phyloP scores from a whole-genome alignment of 2,113 vertebrate species.

The Crypturellus undulatus region DNA sequence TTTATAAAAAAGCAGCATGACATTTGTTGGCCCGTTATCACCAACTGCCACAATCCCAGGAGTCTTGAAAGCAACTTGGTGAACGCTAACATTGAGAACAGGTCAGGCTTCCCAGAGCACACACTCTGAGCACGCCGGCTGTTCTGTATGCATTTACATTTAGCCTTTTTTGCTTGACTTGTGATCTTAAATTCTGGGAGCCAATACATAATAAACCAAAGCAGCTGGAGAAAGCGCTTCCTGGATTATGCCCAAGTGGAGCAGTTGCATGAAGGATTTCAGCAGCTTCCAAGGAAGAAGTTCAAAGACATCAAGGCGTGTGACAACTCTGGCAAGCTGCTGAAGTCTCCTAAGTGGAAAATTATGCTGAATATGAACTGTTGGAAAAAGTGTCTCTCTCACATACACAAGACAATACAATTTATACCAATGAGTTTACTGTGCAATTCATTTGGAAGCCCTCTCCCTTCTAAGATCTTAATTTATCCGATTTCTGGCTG shows the following conservation, averaged over 20 bases:
- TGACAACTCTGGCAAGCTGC: conserved; percentile 70
- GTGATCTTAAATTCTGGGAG: conserved; percentile 63
- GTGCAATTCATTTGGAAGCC: background rate
- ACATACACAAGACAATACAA: conserved; percentile 26
- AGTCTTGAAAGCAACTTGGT: background rate
- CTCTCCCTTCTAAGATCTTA: background rate
- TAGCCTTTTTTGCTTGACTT: conserved; percentile 57
- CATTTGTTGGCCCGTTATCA: conserved; percentile 31
- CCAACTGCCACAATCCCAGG: background rate
- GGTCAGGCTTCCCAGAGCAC: conserved; percentile 35
- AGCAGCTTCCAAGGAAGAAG: conserved; percentile 72
- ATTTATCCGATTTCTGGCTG: background rate
- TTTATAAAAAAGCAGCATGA: conserved; percentile 29
- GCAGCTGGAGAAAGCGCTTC: conserved; percentile 72
- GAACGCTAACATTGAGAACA: background rate
- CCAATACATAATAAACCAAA: conserved; percentile 67
- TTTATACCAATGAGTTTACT: background rate
- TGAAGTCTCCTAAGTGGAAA: conserved; percentile 57
- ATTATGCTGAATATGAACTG: conserved; percentile 53
- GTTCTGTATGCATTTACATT: conserved; percentile 40
- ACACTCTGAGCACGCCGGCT: background rate
- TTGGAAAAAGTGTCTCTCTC: conserved; percentile 26
- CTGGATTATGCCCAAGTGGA: conserved; percentile 68
- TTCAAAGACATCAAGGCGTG: conserved; percentile 71
- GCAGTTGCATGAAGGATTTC: conserved; percentile 72